Evolutionary conservation across 2,888 invertebrate species (phyloP).

Genomic region (Neoaliturus tenellus): DNA sequence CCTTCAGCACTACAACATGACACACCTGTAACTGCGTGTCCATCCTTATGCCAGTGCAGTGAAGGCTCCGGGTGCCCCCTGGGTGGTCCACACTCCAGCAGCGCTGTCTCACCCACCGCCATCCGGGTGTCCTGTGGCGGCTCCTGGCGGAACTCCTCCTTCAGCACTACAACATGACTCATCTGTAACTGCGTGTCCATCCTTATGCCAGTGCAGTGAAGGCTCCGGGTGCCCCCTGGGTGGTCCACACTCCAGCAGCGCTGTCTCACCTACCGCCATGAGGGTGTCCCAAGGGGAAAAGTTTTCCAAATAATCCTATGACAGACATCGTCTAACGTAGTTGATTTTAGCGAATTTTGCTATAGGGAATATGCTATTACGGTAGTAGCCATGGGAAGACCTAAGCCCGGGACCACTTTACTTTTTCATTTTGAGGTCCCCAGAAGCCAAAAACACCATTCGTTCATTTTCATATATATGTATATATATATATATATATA

Average conservation of each 20-base stretch:
- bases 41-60: conserved; percentile 92
- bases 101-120: conserved; percentile 93
- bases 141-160: conserved; percentile 94
- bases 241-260: conserved; percentile 92
- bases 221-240: conserved; percentile 98
- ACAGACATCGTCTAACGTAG: no score
- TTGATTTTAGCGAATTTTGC: no score
- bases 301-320: no score
- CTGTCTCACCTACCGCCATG: conserved; percentile 94
- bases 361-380: no score
- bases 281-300: conserved; percentile 94
- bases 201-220: conserved; percentile 92
- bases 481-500: no score
- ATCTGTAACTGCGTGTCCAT: conserved; percentile 78
- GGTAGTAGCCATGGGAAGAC: no score
- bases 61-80: conserved; percentile 95
- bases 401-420: no score
- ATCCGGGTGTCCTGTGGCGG: conserved; percentile 94
- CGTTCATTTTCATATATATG: no score
- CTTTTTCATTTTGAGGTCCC: no score
- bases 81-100: conserved; percentile 95
- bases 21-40: conserved; percentile 77
- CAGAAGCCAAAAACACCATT: no score
- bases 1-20: conserved; percentile 86
- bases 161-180: conserved; percentile 84